Conservation (phyloP, 2,888 invertebrate species). For the Atethmia centrago region DNA sequence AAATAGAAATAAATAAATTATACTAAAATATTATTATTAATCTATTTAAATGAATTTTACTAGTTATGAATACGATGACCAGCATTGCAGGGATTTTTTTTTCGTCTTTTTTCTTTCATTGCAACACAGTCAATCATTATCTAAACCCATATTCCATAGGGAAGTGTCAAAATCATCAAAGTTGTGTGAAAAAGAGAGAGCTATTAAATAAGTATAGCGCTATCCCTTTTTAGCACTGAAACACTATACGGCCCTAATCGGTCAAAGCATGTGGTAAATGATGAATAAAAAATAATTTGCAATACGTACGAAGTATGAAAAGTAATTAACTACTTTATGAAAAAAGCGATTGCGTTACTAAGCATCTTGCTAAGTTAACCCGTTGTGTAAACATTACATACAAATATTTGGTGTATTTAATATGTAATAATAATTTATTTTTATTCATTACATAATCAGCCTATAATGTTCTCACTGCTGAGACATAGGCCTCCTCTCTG, state of each 20-base stretch:
- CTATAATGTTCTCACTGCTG: no score
- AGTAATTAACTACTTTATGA: neutral
- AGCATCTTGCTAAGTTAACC: neutral
- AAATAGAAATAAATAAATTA: conserved; percentile 37
- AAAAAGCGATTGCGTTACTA: neutral
- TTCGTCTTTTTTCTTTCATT: neutral
- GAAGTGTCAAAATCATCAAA: neutral
- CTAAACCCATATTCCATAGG: neutral
- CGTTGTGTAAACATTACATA: conserved; percentile 6
- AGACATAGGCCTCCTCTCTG: no score
- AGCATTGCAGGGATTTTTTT: neutral
- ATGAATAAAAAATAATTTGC: neutral
- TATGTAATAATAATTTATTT: no score
- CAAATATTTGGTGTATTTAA: neutral
- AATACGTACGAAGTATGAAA: neutral
- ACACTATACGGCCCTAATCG: neutral
- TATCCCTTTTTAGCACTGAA: neutral
- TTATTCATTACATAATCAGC: no score
- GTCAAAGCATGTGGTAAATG: neutral
- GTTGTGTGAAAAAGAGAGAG: neutral
- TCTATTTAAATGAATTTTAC: neutral
- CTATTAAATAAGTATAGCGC: neutral
- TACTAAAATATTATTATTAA: neutral
- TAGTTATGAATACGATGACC: conserved; percentile 10
- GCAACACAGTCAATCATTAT: neutral